Evolutionary conservation across 2,113 vertebrate genomes (phyloP).

Genomic region (Lota lota): DNA sequence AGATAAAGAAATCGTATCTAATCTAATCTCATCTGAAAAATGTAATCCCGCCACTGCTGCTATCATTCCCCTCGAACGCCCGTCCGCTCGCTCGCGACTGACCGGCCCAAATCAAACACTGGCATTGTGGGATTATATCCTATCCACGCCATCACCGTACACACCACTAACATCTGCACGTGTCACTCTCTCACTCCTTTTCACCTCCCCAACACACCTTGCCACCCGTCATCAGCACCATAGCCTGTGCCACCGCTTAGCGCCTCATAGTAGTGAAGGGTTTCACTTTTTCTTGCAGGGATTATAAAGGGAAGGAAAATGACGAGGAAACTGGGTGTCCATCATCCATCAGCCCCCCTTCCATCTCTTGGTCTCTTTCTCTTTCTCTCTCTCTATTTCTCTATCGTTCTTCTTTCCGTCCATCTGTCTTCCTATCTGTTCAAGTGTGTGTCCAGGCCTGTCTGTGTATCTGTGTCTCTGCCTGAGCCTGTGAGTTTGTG

Average conservation of each 20-base stretch:
- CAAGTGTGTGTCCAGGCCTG: too few relatives aligned
- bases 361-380: background rate
- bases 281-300: too few relatives aligned
- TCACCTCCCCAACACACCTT: background rate
- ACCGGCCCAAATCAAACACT: conserved; percentile 16
- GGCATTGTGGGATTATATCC: background rate
- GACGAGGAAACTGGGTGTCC: too few relatives aligned
- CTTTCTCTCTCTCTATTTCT: background rate
- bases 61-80: background rate
- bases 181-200: background rate
- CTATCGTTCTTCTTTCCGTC: background rate
- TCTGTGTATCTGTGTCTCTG: background rate
- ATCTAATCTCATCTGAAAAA: conserved; percentile 36
- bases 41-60: conserved; percentile 49
- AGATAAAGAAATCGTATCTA: conserved; percentile 51
- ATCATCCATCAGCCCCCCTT: too few relatives aligned
- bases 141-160: background rate
- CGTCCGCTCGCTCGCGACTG: background rate
- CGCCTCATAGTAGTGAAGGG: too few relatives aligned
- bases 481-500: conserved; percentile 29
- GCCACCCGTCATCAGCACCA: too few relatives aligned
- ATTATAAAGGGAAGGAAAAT: too few relatives aligned
- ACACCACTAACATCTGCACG: background rate
- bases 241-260: too few relatives aligned
- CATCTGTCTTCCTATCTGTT: background rate